Percentiles rank a stretch among this genome's conserved stretches.
Evolutionary conservation across 2,797 vertebrate genomes (phyloP).

Genomic region (Sebastes minor): DNA sequence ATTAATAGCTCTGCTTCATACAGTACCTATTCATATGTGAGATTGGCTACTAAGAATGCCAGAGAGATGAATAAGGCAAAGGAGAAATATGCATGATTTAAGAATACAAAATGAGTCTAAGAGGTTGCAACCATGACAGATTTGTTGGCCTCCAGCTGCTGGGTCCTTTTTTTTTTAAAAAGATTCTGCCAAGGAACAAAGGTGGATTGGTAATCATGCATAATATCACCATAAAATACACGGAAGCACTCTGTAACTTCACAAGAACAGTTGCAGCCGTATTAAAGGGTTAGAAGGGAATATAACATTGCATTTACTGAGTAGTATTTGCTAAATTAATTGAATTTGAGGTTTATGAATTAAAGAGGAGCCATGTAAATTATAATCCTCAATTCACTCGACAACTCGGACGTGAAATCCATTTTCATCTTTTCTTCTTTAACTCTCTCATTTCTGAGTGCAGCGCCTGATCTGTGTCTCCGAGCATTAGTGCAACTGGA

Average conservation of each 20-base stretch:
- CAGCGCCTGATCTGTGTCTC: slow-evolving; percentile 42
- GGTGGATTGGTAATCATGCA: slow-evolving; percentile 28
- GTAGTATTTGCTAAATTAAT: slow-evolving; percentile 62
- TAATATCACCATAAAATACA: slow-evolving; percentile 9
- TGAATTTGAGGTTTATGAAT: slow-evolving; percentile 63
- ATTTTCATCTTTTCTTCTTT: slow-evolving; percentile 56
- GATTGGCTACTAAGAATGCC: slow-evolving; percentile 40
- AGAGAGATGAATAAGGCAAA: slow-evolving; percentile 46
- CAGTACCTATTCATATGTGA: slow-evolving; percentile 43
- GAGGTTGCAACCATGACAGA: slow-evolving; percentile 22
- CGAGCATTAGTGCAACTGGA: slow-evolving; percentile 36
- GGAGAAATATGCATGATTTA: slow-evolving; percentile 29
- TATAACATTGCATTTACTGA: slow-evolving; percentile 37
- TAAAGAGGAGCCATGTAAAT: slow-evolving; percentile 61
- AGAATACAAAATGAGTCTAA: slow-evolving; percentile 49
- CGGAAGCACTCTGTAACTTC: neutral
- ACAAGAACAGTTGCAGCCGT: slow-evolving; percentile 1
- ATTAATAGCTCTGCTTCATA: slow-evolving; percentile 49
- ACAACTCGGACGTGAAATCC: slow-evolving; percentile 59
- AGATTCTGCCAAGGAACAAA: slow-evolving; percentile 32
- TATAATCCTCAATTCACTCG: slow-evolving; percentile 58
- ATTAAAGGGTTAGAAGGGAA: slow-evolving; percentile 25
- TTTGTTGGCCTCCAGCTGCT: slow-evolving; percentile 23
- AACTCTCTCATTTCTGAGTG: slow-evolving; percentile 40
- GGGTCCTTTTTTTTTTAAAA: neutral